Evolutionary conservation across 2,113 vertebrate genomes (phyloP), one percentile per base, ranked within the genome.

Genomic region (Falco punctatus): DNA sequence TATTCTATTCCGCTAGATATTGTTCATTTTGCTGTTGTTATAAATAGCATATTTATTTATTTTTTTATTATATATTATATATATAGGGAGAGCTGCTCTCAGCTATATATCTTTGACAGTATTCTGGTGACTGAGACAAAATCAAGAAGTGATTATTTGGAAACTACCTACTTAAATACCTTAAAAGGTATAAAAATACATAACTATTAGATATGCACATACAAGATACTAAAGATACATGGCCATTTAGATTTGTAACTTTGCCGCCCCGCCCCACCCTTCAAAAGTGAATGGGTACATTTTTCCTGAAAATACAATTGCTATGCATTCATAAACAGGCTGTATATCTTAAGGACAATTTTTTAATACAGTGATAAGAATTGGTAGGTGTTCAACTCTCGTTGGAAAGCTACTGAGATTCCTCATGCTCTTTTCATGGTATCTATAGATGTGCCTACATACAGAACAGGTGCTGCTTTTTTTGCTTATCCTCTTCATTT

Each of bases 191-290:
- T 38, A 46, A 72, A n/a, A 30, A 35, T 48, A 4, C 3, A 0
- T 42, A 65, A 69, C 35, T 65, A 32, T 49, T 90, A 86, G 35
- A 62, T 78, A 22, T 0, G 0, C 28, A 14, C 6, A 40, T 80
- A 10, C 14, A 58, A 70, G 46, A 58, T 49, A 66, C 8, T 15
- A 70, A 81, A 57, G 19, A n/a, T 61, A 35, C 4, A 23, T 33
- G 11, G 33, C n/a, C 71, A 26, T 22, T 69, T 84, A 55, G 15
- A 26, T 65, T 72, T 64, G 3, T 49, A 32, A 46, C 23, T 75
- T 88, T 0, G 2, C 9, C 11, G 9, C 13, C 3, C 4, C 8
- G 9, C 20, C 26, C 9, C 6, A 8, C 1, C 0, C 59, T 92
- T 90, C 21, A 59, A 59, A 94, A 69, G 5, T 23, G 33, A 91